Percentiles rank a stretch among this genome's conserved stretches.
Conservation (phyloP, 2,797 vertebrate genomes). For the Neomorphus geoffroyi region DNA sequence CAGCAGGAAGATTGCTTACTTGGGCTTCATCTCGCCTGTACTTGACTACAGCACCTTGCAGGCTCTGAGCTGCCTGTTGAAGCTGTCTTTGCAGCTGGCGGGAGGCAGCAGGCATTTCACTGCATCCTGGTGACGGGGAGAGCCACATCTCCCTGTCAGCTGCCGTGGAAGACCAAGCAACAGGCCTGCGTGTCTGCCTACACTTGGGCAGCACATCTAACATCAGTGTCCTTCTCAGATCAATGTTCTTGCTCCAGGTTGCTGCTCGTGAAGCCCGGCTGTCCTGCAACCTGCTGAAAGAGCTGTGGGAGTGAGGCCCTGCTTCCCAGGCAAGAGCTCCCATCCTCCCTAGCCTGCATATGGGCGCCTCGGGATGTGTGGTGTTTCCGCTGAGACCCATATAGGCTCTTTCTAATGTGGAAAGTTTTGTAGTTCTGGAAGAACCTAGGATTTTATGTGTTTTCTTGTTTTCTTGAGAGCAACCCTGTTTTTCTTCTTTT, state of each 20-base stretch:
- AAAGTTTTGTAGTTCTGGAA: not conserved
- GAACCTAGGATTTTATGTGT: not conserved
- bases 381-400: not conserved
- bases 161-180: not conserved
- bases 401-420: not conserved
- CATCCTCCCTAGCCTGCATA: not conserved
- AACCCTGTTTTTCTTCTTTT: not conserved
- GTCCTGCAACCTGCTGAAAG: not conserved
- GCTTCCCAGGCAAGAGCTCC: not conserved
- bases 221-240: no score
- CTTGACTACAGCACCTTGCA: not conserved
- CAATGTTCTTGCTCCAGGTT: not conserved
- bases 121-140: not conserved
- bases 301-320: rapidly evolving
- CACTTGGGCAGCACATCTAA: rapidly evolving
- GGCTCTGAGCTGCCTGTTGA: not conserved
- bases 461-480: not conserved
- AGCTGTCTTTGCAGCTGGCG: not conserved
- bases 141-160: rapidly evolving
- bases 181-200: rapidly evolving
- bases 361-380: rapidly evolving
- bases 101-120: not conserved
- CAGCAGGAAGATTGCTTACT: not conserved
- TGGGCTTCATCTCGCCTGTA: not conserved
- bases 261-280: not conserved